Percentiles rank a stretch among this genome's conserved stretches.
These are phyloP conservation scores for Cotesia congregata DNA, from an alignment of 2,888 invertebrate genomes.

Conservation along the genomic window DNA sequence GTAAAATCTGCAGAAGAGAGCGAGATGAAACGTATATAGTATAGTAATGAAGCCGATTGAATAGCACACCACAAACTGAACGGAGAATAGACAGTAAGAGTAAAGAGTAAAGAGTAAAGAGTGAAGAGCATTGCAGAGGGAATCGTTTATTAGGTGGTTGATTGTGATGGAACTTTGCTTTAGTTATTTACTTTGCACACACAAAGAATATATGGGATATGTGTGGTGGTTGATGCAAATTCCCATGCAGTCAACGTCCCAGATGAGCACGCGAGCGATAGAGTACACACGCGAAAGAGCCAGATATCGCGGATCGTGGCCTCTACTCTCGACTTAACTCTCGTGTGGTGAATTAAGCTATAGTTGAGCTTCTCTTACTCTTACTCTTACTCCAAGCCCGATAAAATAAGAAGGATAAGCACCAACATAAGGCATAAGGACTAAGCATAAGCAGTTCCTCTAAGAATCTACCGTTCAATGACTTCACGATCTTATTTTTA, in stretches of 20 bases:
- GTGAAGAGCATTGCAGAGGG: slow-evolving; percentile 33
- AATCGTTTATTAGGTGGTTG: slow-evolving; percentile 48
- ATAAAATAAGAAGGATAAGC: neutral
- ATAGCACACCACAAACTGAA: neutral
- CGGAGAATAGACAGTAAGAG: neutral
- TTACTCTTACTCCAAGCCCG: neutral
- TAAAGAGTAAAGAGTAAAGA: slow-evolving; percentile 16
- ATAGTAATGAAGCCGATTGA: neutral
- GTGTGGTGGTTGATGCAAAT: slow-evolving; percentile 39
- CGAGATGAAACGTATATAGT: neutral
- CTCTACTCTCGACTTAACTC: neutral
- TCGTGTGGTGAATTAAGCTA: slow-evolving; percentile 28
- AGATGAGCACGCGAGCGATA: slow-evolving; percentile 50
- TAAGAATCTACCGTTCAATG: slow-evolving; percentile 34
- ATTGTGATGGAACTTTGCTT: slow-evolving; percentile 36
- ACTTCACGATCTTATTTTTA: slow-evolving; percentile 28
- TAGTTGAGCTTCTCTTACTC: slow-evolving; percentile 19
- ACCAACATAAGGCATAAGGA: neutral
- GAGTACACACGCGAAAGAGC: slow-evolving; percentile 38
- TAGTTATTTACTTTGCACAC: neutral
- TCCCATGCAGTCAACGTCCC: slow-evolving; percentile 47
- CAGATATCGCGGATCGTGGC: slow-evolving; percentile 4
- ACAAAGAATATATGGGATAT: neutral
- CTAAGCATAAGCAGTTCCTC: neutral
- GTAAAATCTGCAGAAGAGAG: neutral